Conservation (phyloP, 2,113 vertebrate species). For the Rhinolophus ferrumequinum region DNA sequence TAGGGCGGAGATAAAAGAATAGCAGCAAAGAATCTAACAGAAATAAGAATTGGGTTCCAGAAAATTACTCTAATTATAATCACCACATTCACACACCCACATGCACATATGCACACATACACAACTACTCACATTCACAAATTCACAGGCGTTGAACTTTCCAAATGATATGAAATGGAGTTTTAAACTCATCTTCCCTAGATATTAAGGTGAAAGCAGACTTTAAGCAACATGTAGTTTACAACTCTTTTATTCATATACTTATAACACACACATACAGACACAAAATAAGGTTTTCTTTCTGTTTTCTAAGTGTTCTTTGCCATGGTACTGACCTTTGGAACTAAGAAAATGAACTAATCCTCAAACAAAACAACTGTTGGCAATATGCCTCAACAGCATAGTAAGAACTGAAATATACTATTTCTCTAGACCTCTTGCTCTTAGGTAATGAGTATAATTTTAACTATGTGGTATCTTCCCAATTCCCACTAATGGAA, state of each 20-base stretch:
- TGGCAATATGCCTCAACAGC: not conserved
- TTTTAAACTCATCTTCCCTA: slow-evolving; percentile 4
- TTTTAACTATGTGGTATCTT: not conserved
- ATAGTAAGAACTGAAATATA: not conserved
- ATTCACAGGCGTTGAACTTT: not conserved
- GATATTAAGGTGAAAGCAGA: not conserved
- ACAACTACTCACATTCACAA: not conserved
- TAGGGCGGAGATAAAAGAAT: not conserved
- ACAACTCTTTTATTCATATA: not conserved
- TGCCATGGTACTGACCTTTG: not conserved
- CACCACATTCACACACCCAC: not conserved
- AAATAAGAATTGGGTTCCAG: not conserved
- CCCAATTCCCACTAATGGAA: not conserved
- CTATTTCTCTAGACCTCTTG: not conserved
- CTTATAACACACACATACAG: not conserved
- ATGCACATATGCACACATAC: not conserved
- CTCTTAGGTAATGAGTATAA: not conserved
- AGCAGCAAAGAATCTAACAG: not conserved
- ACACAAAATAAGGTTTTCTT: not conserved
- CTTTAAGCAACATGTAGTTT: not conserved
- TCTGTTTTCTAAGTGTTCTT: not conserved
- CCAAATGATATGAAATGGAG: not conserved
- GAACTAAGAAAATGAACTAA: not conserved
- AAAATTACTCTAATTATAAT: slow-evolving; percentile 1
- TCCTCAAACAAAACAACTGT: not conserved